phyloP scores from a whole-genome alignment of 2,888 invertebrate species.

The Periphyllus acericola region DNA sequence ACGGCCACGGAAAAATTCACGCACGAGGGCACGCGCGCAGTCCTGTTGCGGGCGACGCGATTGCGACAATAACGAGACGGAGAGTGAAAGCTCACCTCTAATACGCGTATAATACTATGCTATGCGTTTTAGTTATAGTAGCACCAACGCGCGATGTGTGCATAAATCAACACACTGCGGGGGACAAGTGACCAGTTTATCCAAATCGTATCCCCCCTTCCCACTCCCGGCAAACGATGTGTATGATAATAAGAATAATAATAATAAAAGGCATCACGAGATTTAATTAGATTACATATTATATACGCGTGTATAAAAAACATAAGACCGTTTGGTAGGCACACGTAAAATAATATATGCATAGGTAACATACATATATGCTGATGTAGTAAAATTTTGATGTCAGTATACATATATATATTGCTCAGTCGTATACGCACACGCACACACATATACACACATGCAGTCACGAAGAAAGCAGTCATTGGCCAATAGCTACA shows the following conservation, averaged over 20 bases:
- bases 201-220: slow-evolving; percentile 12
- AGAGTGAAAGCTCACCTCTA: slow-evolving; percentile 46
- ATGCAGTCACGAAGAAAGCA: slow-evolving; percentile 25
- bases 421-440: too few species aligned
- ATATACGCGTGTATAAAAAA: too few species aligned
- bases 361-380: too few species aligned
- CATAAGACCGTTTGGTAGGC: background rate
- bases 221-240: background rate
- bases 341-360: background rate
- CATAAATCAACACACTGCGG: slow-evolving; percentile 4
- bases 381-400: too few species aligned
- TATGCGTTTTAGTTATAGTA: background rate
- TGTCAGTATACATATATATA: too few species aligned
- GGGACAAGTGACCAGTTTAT: slow-evolving; percentile 34
- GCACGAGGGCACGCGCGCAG: too few species aligned
- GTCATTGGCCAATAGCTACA: background rate
- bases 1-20: background rate
- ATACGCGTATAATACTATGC: too few species aligned
- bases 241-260: too few species aligned
- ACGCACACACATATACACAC: too few species aligned
- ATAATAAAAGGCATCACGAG: background rate
- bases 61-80: slow-evolving; percentile 17
- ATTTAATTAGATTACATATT: background rate
- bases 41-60: slow-evolving; percentile 18
- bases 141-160: background rate